Evolutionary conservation across 2,888 invertebrate genomes (phyloP).

Genomic region (Hipparchia semele): DNA sequence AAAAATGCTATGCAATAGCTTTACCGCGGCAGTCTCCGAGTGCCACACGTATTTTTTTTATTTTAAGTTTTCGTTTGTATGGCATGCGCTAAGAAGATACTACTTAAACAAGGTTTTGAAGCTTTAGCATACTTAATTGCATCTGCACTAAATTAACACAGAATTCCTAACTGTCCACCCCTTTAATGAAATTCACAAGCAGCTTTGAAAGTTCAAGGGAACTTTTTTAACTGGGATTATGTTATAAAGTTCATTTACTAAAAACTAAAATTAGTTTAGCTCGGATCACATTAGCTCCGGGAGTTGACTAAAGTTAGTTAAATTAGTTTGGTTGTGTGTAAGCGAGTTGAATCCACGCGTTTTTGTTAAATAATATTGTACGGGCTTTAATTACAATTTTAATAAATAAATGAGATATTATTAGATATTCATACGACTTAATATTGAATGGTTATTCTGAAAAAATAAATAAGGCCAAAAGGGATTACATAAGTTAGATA

Average conservation of each 20-base stretch:
- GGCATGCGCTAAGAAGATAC: too few relatives aligned
- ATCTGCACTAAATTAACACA: background rate
- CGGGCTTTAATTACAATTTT: too few relatives aligned
- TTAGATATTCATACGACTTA: too few relatives aligned
- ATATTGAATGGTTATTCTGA: too few relatives aligned
- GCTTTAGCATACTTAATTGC: background rate
- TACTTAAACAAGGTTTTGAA: too few relatives aligned
- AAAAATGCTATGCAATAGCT: too few relatives aligned
- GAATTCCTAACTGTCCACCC: background rate
- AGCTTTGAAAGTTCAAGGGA: conserved; percentile 4
- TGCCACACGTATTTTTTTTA: too few relatives aligned
- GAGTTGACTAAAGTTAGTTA: conserved; percentile 16
- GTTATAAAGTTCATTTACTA: conserved; percentile 15
- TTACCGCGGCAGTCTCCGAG: too few relatives aligned
- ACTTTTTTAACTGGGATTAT: conserved; percentile 12
- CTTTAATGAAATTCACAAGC: conserved; percentile 11
- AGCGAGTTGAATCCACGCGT: background rate
- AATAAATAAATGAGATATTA: too few relatives aligned
- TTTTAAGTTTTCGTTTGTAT: too few relatives aligned
- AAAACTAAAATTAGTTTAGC: conserved; percentile 23
- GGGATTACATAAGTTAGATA: too few relatives aligned
- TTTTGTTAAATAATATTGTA: background rate
- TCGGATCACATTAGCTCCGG: conserved; percentile 11
- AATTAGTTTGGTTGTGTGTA: conserved; percentile 9
- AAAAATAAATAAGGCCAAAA: too few relatives aligned